Base-by-base conservation (phyloP, 2,797 vertebrate species). In the Anomalospiza imberbis region DNA sequence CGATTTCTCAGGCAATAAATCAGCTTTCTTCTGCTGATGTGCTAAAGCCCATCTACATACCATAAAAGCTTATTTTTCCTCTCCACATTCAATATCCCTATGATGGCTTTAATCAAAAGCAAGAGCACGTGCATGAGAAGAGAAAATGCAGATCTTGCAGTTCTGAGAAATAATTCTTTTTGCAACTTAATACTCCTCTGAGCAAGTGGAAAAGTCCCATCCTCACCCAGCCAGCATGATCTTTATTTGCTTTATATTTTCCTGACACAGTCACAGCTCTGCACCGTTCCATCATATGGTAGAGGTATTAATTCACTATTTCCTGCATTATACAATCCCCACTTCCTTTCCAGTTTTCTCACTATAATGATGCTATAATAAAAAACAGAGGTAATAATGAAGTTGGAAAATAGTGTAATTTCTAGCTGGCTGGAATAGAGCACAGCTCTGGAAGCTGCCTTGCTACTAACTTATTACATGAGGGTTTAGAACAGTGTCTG, bases 321-420 rank as follows among this genome's bases (percentile, higher is more conserved):
- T 96, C 95, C 96, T 94, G 80, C 63, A 94, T 96, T 95, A 94
- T 93, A 95, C 91, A 96, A 94, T 95, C 91, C 55, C 48, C 31
- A 40, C 88, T 97, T 97, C 95, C 92, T 88, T 90, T 95, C 89
- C 94, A 96, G 91, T 92, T 94, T 96, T 97, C 95, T 96, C 95
- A 96, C 94, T 86, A 55, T 90, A 91, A 92, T 88, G 89, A 96
- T 91, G 91, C 88, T 82, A 31, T 95, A 96, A 96, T 97, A 97
- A 96, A 97, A 96, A 92, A 38, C 94, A 96, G 87, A 91, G 82
- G 93, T 90, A 96, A 91, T 94, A 93, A 96, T 90, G 89, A 90
- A 93, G 92, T 71, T 61, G 94, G 95, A 94, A 95, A 95, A 95
- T 34, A 63, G 94, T 6, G 38, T 65, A 74, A 96, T 91, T 95